Evolutionary conservation across 2,888 invertebrate species (phyloP).

Genomic region (Bombylius major): DNA sequence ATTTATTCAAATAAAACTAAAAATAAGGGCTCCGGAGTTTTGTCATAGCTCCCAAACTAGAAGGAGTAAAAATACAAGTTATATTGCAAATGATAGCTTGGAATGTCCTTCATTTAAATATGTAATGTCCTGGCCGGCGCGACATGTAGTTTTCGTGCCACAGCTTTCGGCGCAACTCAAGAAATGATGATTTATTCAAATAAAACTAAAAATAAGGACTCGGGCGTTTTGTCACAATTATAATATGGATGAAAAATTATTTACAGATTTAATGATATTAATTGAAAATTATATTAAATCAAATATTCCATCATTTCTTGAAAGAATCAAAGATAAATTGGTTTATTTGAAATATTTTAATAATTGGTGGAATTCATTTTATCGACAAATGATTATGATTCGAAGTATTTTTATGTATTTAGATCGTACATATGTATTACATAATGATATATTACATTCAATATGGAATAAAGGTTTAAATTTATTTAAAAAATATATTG

Average conservation of each 20-base stretch:
- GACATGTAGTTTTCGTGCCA: too few relatives aligned
- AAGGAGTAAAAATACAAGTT: too few relatives aligned
- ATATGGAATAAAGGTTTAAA: conserved; percentile 99
- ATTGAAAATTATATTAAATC: conserved; percentile 83
- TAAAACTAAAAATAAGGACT: too few relatives aligned
- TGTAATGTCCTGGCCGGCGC: too few relatives aligned
- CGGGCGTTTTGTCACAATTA: too few relatives aligned
- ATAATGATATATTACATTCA: conserved; percentile 86
- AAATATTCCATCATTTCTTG: conserved; percentile 80
- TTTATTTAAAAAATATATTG: conserved; percentile 86
- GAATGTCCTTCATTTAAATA: too few relatives aligned
- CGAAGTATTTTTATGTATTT: conserved; percentile 95
- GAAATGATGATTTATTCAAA: too few relatives aligned
- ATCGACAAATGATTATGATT: conserved; percentile 98
- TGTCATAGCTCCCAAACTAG: too few relatives aligned
- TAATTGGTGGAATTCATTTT: conserved; percentile 90
- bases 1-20: too few relatives aligned
- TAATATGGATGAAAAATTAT: conserved; percentile 87
- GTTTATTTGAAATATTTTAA: conserved; percentile 89
- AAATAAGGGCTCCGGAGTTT: too few relatives aligned
- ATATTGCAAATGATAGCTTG: too few relatives aligned
- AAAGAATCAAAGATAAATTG: conserved; percentile 76
- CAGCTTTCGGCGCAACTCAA: too few relatives aligned
- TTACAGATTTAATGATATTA: conserved; percentile 70
- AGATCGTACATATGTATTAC: conserved; percentile 92